Evolutionary conservation across 2,797 vertebrate genomes (phyloP), one percentile per base, ranked within the genome.

Genomic region (Lepus oiostolus): DNA sequence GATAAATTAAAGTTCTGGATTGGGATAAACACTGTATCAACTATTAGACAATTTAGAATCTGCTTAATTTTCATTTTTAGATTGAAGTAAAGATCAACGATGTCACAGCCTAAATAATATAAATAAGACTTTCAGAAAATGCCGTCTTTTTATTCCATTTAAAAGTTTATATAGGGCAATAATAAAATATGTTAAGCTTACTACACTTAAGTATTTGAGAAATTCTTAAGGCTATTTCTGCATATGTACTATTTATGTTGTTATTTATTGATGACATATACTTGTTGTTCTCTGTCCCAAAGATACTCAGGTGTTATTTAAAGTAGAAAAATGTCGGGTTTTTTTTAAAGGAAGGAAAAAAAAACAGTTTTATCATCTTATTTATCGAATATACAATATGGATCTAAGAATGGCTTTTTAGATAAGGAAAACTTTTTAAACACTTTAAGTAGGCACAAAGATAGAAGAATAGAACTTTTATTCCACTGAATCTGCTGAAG

Each of bases 401-500:
- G 17, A 76, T 97, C 89, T 95, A 93, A 95, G 60, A 92, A 96
- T 71, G 86, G 94, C 97, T 97, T 98, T 95, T 96, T 81, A 70
- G 47, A 83, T 95, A 98, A 96, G 85, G 83, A 97, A 76, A 84
- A 97, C 97, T 96, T 0, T 47, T 38, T 98, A 97, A 98, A 97
- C 93, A 97, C 92, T 97, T 97, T 96, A 98, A 97, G 82, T 89
- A 95, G 91, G 96, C 68, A 97, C 96, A 97, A 97, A 94, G 87
- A 96, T 95, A 96, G 95, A 95, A 97, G 97, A 98, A 97, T 96
- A 88, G 11, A 30, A 96, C 88, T 98, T 97, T 97, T 96, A 96
- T 98, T 98, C 81, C 95, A 85, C 87, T 98, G 97, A 98, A 97
- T 98, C 74, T 97, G 85, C 97, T 97, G 94, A 95, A 98, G 97